Evolutionary conservation across 1,140 invertebrate genomes (phyloP), one percentile per base, ranked within the genome.

Genomic region (Drosophila sulfurigaster): DNA sequence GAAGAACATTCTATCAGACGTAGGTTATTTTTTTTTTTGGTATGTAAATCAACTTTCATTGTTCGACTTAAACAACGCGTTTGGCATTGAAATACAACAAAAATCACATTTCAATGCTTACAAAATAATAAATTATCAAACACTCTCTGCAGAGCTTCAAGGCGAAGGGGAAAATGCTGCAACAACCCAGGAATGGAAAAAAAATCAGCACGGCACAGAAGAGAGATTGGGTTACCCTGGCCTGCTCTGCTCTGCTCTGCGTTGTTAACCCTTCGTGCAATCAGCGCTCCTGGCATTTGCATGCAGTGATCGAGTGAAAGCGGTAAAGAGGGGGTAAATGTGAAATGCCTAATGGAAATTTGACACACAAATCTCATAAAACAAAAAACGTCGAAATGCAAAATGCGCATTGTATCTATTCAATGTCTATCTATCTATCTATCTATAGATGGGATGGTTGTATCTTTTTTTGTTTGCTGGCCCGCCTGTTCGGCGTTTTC

Each of bases 91-190:
- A 67, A 63, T 57, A 70, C 63, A 65, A 75, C 80, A 88, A 91
- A 88, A 91, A 91, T 85, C 79, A 87, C 87, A 92, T 92, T 92
- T 91, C 87, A 92, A 92, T 92, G 83, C 81, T 87, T 89, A 91
- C 82, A 87, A 91, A 92, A 91, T 92, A 92, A 92, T 92, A 92
- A 92, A 92, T 92, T 92, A 92, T 91, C 91, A 88, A 91, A 91
- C 77, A 74, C 71, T 69, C 65, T 46, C 10, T 20, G 20, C 13
- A 3, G 5, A 25, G 20, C 20, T 25, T 25, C 20, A 25, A 25
- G 20, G 20, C 20, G 20, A 25, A 25, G 20, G 20, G 20, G 74
- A 82, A 87, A 80, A 82, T 76, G 88, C 76, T 80, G 78, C 79
- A 83, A 88, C 82, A 25, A 87, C 48, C 68, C 38, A 66, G 67